Evolutionary conservation across 2,797 vertebrate species (phyloP).

Genomic region (Philypnodon macrostomus): DNA sequence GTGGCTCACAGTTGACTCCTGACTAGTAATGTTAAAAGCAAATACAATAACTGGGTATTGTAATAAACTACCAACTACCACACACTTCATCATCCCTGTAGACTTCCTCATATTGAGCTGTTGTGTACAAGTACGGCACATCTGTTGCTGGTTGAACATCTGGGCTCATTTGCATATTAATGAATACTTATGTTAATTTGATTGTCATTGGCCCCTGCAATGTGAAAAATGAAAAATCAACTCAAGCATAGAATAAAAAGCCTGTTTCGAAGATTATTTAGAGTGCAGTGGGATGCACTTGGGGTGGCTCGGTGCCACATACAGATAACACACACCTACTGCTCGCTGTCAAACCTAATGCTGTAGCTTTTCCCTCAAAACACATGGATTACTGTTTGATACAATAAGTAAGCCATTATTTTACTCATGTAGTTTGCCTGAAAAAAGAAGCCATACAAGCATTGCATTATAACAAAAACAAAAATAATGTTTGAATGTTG

Average conservation of each 20-base stretch:
- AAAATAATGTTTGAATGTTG: too few relatives aligned
- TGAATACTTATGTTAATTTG: conserved; percentile 82
- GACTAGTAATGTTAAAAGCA: too few relatives aligned
- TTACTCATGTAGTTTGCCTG: too few relatives aligned
- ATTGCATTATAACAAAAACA: too few relatives aligned
- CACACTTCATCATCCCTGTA: conserved; percentile 23
- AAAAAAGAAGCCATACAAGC: too few relatives aligned
- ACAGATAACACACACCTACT: not conserved
- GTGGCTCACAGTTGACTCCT: too few relatives aligned
- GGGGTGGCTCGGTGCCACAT: too few relatives aligned
- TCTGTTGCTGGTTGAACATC: conserved; percentile 78
- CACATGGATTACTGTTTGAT: too few relatives aligned
- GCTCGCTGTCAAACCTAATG: not conserved
- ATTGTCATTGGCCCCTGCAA: conserved; percentile 61
- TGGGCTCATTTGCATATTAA: conserved; percentile 79
- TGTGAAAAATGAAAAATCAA: conserved; percentile 63
- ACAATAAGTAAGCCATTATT: too few relatives aligned
- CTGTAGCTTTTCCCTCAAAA: not conserved
- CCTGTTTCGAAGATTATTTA: conserved; percentile 15
- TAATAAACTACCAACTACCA: conserved; percentile 6
- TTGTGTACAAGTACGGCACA: conserved; percentile 67
- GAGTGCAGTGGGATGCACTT: conserved; percentile 30
- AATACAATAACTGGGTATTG: too few relatives aligned
- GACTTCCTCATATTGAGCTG: conserved; percentile 59
- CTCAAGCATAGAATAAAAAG: conserved; percentile 33